Evolutionary conservation across 2,113 vertebrate species (phyloP).

Genomic region (Eulemur macaco): DNA sequence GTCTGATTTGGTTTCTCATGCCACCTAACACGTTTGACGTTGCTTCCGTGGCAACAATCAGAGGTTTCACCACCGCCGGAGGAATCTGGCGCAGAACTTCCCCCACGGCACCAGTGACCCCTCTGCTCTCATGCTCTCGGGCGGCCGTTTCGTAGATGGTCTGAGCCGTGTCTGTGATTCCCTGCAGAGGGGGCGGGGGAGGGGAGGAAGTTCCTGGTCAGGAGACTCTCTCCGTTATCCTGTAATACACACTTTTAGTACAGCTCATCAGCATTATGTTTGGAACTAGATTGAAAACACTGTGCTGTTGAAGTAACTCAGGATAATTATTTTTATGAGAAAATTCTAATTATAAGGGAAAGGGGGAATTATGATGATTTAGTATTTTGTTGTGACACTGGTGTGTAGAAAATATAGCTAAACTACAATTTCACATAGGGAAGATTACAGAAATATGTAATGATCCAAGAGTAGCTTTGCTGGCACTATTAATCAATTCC

Average conservation of each 20-base stretch:
- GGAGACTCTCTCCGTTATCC: not conserved
- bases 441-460: not conserved
- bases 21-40: constrained; percentile 97
- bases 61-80: constrained; percentile 94
- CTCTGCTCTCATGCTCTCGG: constrained; percentile 97
- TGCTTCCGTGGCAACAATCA: constrained; percentile 97
- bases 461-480: not conserved
- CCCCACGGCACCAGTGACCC: constrained; percentile 96
- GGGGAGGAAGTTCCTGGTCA: not conserved
- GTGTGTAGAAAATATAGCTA: not conserved
- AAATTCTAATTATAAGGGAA: not conserved
- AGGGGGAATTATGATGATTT: not conserved
- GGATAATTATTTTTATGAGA: not conserved
- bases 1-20: constrained; percentile 98
- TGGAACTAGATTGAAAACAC: not conserved
- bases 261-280: not conserved
- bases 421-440: not conserved
- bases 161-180: constrained; percentile 95
- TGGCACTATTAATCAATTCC: not conserved
- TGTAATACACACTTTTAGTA: not conserved
- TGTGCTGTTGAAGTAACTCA: not conserved
- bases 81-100: constrained; percentile 97
- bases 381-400: not conserved
- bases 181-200: constrained; percentile 81
- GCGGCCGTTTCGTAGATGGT: constrained; percentile 97